Conservation (phyloP, 2,888 invertebrate species). For the Serrognathus titanus region DNA sequence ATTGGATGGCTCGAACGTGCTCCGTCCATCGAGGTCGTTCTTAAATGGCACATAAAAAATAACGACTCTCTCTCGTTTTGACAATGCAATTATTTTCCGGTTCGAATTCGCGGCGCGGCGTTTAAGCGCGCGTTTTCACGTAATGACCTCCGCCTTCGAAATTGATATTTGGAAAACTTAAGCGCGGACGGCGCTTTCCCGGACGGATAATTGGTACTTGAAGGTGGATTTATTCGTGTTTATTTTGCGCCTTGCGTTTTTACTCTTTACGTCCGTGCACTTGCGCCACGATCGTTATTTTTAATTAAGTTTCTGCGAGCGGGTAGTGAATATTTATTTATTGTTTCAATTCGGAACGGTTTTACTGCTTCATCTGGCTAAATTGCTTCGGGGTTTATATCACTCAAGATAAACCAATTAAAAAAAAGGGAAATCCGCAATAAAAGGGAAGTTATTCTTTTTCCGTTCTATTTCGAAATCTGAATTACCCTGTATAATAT, state of each 20-base stretch:
- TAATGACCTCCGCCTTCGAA: constrained; percentile 11
- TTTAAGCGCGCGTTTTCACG: constrained; percentile 17
- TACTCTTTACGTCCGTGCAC: too few species aligned
- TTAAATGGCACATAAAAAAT: constrained; percentile 31
- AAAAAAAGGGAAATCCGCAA: too few species aligned
- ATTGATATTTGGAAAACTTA: neutral
- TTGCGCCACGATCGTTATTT: too few species aligned
- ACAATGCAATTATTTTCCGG: constrained; percentile 18
- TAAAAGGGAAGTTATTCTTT: too few species aligned
- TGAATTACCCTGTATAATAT: too few species aligned
- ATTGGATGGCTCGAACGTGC: constrained; percentile 32
- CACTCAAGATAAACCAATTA: too few species aligned
- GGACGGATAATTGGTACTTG: neutral
- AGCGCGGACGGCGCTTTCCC: neutral
- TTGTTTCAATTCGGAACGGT: too few species aligned
- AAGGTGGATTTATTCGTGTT: neutral
- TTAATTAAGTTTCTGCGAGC: too few species aligned
- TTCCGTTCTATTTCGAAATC: too few species aligned
- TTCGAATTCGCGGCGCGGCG: constrained; percentile 10
- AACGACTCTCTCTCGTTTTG: constrained; percentile 22
- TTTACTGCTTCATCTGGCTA: too few species aligned
- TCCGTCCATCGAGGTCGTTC: constrained; percentile 21
- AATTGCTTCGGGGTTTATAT: too few species aligned
- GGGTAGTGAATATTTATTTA: too few species aligned
- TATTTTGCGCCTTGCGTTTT: neutral